Percentiles rank a stretch among this genome's conserved stretches.
Conservation (phyloP, 2,888 invertebrate genomes). For the Pristionchus arcanus region DNA sequence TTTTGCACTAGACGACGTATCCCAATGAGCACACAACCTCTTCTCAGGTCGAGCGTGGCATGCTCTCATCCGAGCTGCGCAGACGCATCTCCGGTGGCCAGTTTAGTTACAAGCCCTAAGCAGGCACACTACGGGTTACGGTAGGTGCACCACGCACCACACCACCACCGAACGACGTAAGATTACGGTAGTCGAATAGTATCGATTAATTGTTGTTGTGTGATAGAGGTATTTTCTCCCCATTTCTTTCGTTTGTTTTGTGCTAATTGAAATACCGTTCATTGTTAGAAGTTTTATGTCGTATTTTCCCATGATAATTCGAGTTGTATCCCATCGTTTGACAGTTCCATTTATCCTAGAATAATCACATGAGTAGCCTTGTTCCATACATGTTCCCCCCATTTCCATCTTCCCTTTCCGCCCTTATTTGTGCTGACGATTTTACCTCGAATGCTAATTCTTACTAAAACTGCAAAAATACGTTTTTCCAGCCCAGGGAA, state of each 20-base stretch:
- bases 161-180: constrained; percentile 29
- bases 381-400: constrained; percentile 15
- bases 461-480: constrained; percentile 20
- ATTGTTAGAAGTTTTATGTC: background rate
- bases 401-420: background rate
- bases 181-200: constrained; percentile 53
- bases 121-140: constrained; percentile 18
- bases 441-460: constrained; percentile 14
- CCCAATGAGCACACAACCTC: background rate
- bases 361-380: background rate
- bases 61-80: constrained; percentile 52
- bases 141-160: constrained; percentile 19
- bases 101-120: constrained; percentile 46
- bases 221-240: constrained; percentile 22
- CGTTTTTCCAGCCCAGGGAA: constrained; percentile 43
- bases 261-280: constrained; percentile 30
- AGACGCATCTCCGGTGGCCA: constrained; percentile 41
- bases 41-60: constrained; percentile 49
- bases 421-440: background rate
- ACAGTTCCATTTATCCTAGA: constrained; percentile 10
- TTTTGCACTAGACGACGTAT: background rate
- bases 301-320: background rate
- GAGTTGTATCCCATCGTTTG: background rate
- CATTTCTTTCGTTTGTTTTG: constrained; percentile 5
- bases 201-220: constrained; percentile 42